phyloP scores from a whole-genome alignment of 2,113 vertebrate genomes.

The Pituophis catenifer region DNA sequence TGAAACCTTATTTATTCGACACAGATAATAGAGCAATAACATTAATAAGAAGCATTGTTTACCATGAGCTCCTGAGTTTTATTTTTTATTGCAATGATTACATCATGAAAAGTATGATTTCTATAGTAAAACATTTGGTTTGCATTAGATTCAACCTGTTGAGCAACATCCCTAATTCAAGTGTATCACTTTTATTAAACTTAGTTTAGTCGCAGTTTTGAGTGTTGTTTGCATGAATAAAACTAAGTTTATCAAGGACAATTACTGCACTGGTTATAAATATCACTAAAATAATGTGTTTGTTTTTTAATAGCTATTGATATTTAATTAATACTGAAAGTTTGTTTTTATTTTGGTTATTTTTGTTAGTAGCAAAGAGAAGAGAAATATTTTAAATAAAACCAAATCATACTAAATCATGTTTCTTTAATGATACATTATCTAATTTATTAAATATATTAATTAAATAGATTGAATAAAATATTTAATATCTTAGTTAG shows the following conservation, averaged over 20 bases:
- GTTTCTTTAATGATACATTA: neutral
- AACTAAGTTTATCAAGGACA: neutral
- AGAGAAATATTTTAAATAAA: neutral
- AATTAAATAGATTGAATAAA: neutral
- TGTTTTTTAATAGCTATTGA: neutral
- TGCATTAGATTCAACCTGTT: neutral
- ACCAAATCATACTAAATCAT: neutral
- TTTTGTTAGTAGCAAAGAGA: neutral
- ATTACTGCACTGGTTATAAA: neutral
- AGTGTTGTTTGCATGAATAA: slow-evolving; percentile 24
- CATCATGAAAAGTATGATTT: slow-evolving; percentile 33
- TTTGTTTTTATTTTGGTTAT: neutral
- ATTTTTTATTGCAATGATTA: slow-evolving; percentile 9
- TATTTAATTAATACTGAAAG: neutral
- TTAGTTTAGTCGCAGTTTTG: neutral
- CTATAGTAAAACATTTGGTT: slow-evolving; percentile 13
- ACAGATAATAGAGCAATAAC: slow-evolving; percentile 19
- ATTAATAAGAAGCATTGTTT: slow-evolving; percentile 31
- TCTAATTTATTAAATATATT: neutral
- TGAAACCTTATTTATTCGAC: neutral
- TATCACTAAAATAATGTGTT: slow-evolving; percentile 11
- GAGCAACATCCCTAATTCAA: neutral
- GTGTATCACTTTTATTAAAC: neutral
- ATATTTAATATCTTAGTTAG: neutral
- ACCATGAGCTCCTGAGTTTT: slow-evolving; percentile 38